Evolutionary conservation across 2,888 invertebrate species (phyloP), one percentile per base, ranked within the genome.

Genomic region (Ceraclea dissimilis): DNA sequence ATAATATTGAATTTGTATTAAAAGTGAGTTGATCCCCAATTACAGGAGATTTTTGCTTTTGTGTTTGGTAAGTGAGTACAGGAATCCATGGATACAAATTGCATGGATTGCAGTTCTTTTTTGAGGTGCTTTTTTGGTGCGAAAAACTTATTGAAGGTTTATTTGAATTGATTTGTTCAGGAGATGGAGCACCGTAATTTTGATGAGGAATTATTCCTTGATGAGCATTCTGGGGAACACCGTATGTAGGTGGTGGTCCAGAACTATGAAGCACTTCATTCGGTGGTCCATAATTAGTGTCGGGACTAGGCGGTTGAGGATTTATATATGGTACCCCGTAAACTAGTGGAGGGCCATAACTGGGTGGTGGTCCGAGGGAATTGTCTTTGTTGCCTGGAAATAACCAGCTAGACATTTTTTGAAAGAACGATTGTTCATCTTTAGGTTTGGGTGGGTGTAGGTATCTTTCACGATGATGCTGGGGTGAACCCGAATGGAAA

Each of bases 1-100:
- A 47, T 13, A 47, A 47, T 18, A 47, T 47, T 4, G 26, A 21
- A 22, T 49, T 26, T 6, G 21, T 16, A 17, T 26, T 26, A 6
- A 55, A 67, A 68, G 72, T 70, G 43, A 59, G 49, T 47, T 47
- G 49, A 34, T 73, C 44, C 18, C 11, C 19, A 21, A 21, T 16
- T 13, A 17, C n/a, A 11, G 33, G 33, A 19, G 26, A 16, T 17
- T 50, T 22, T 31, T 39, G 26, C 17, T 20, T 16, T n/a, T 48
- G n/a, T 67, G 72, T 64, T 65, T 74, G 73, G 67, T 75, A 78
- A 69, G 71, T 72, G 64, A 76, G 71, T 60, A 90, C 82, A 34
- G 91, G 91, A 64, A 88, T 80, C 91, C 91, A 91, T 58, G 91
- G 90, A 65, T 84, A 81, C 68, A 82, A 79, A 68, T 90, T 89